Evolutionary conservation across 2,888 invertebrate species (phyloP).

Genomic region (Adineta ricciae): DNA sequence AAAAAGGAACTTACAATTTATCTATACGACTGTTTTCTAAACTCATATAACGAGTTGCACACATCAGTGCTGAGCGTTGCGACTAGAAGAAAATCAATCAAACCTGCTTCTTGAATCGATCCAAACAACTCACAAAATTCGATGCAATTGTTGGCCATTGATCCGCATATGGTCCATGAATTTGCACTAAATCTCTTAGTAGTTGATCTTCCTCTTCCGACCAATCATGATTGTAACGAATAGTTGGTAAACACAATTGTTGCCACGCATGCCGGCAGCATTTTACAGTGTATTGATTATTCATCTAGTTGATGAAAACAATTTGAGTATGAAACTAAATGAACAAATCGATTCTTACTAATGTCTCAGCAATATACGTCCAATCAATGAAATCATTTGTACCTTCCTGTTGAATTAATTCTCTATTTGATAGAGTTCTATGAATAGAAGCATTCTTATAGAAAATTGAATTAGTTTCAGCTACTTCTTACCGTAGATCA

Average conservation of each 20-base stretch:
- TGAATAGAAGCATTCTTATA: background rate
- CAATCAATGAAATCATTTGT: background rate
- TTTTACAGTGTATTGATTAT: background rate
- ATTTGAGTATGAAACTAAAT: background rate
- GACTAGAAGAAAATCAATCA: background rate
- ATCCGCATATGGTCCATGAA: background rate
- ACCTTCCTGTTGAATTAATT: background rate
- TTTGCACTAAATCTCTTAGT: background rate
- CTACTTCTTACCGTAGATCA: background rate
- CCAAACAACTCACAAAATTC: background rate
- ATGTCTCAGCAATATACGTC: background rate
- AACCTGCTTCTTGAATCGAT: too few species aligned
- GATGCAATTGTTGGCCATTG: background rate
- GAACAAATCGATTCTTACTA: background rate
- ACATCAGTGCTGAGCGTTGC: background rate
- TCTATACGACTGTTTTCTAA: background rate
- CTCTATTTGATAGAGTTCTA: background rate
- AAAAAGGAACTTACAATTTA: background rate
- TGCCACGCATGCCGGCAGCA: background rate
- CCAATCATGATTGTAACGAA: background rate
- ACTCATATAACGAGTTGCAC: constrained; percentile 11
- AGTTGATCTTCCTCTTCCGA: background rate
- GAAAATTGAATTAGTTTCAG: too few species aligned
- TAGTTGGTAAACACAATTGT: background rate
- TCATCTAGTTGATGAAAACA: background rate